phyloP scores from a whole-genome alignment of 2,888 invertebrate genomes.

The Dasypolia templi region DNA sequence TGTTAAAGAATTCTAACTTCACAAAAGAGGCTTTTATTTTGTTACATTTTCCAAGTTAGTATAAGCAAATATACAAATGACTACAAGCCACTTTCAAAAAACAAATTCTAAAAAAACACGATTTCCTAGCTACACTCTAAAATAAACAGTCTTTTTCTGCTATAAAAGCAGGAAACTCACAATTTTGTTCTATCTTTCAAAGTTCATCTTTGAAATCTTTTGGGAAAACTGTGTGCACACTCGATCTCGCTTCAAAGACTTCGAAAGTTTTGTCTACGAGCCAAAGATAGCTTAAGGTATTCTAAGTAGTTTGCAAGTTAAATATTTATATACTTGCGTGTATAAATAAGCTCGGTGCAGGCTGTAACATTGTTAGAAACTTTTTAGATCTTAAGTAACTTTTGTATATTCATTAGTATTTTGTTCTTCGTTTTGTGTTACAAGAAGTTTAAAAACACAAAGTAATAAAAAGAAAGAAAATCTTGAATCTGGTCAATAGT shows the following conservation, averaged over 20 bases:
- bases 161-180: conserved; percentile 46
- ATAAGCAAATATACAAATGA: neutral
- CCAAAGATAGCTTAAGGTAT: conserved; percentile 64
- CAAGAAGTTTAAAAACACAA: neutral
- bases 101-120: neutral
- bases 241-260: conserved; percentile 59
- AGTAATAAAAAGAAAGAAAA: too few species aligned
- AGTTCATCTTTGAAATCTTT: conserved; percentile 65
- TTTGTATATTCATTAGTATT: neutral
- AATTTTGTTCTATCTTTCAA: conserved; percentile 53
- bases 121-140: conserved; percentile 15
- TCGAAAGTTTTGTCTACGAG: conserved; percentile 59
- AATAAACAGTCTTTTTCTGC: conserved; percentile 22
- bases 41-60: neutral
- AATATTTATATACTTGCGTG: conserved; percentile 46
- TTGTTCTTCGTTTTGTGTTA: neutral
- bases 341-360: conserved; percentile 23
- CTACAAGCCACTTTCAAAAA: neutral
- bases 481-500: too few species aligned
- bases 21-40: neutral
- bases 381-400: neutral
- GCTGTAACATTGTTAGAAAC: conserved; percentile 13
- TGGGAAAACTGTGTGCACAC: conserved; percentile 63
- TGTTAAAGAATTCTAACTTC: neutral
- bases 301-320: conserved; percentile 58